phyloP scores from a whole-genome alignment of 2,113 vertebrate species.

The Ptilonorhynchus violaceus region DNA sequence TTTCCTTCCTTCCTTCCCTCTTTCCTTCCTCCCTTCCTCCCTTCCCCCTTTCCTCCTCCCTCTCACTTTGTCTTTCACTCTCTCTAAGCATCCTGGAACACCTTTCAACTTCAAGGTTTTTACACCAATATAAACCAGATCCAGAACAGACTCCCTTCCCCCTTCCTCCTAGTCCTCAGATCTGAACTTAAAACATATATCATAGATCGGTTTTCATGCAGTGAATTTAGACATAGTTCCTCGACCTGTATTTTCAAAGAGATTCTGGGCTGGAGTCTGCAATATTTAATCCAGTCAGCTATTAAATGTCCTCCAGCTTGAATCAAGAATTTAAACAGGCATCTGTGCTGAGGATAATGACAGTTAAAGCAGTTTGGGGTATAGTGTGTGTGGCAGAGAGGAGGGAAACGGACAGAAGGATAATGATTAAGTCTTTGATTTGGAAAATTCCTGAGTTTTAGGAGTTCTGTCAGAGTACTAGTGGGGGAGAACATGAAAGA shows the following conservation, averaged over 20 bases:
- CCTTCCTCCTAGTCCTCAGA: slow-evolving; percentile 10
- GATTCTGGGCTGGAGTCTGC: slow-evolving; percentile 68
- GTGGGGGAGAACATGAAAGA: slow-evolving; percentile 60
- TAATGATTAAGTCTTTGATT: slow-evolving; percentile 62
- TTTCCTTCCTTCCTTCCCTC: too few relatives aligned
- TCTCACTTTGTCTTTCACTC: background rate
- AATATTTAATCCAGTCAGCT: slow-evolving; percentile 77
- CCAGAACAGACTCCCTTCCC: slow-evolving; percentile 55
- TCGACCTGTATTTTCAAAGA: slow-evolving; percentile 76
- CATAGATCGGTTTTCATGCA: slow-evolving; percentile 78
- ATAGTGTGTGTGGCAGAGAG: background rate
- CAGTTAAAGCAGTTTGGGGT: slow-evolving; percentile 37
- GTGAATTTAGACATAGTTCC: slow-evolving; percentile 69
- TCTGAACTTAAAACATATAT: slow-evolving; percentile 78
- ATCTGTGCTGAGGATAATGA: slow-evolving; percentile 62
- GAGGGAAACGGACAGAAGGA: background rate
- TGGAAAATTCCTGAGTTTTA: slow-evolving; percentile 62
- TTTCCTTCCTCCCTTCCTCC: too few relatives aligned
- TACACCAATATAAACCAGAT: slow-evolving; percentile 70
- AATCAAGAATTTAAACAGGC: slow-evolving; percentile 70
- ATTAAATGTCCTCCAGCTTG: slow-evolving; percentile 75
- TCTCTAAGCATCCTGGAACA: slow-evolving; percentile 3
- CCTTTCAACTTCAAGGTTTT: slow-evolving; percentile 68
- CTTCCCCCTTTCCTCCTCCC: too few relatives aligned
- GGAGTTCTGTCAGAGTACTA: slow-evolving; percentile 48